Evolutionary conservation across 2,797 vertebrate species (phyloP), one percentile per base, ranked within the genome.

Genomic region (Linurgus olivaceus): DNA sequence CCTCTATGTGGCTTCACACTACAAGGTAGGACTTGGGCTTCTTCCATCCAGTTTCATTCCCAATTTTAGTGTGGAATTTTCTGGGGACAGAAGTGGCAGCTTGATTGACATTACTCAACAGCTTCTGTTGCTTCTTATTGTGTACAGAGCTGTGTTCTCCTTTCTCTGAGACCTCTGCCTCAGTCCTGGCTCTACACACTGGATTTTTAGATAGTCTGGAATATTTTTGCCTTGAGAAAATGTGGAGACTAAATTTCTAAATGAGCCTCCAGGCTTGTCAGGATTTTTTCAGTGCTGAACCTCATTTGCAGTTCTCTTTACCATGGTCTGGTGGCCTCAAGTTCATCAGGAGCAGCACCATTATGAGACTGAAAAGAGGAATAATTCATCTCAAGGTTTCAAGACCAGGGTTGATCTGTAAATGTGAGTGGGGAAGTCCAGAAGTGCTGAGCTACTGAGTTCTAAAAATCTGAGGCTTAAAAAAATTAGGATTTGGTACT

Each of bases 1-100:
- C 33, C 99, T 99, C 3, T 99, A 99, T 3, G 99, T 99, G 85
- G 99, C 99, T 12, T 99, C 99, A 10, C 99, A 99, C 95, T 99
- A 99, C 96, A 99, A 99, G 98, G 99, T 99, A 93, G 58, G 88
- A 48, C 9, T 72, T 14, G 12, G 50, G 23, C 55, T 65, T 4
- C 42, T 77, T 26, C 47, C 70, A 0, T 10, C 18, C 37, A 10
- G 9, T 54, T 47, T 15, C 44, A 18, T 51, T 51, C 44, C 21
- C 26, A 21, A 1, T 35, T 66, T 31, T 62, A 35, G 26, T 15
- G 59, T 23, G 57, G 33, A 48, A 15, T 84, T 84, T 37, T 66
- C 4, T 15, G 20, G 38, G 52, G 20, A 57, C 7, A 68, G 57
- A n/a, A 20, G 17, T 29, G 42, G 18, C 37, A 61, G 12, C 50